Conservation (phyloP, 1,140 invertebrate genomes). For the Dolichoris vasculosae region DNA sequence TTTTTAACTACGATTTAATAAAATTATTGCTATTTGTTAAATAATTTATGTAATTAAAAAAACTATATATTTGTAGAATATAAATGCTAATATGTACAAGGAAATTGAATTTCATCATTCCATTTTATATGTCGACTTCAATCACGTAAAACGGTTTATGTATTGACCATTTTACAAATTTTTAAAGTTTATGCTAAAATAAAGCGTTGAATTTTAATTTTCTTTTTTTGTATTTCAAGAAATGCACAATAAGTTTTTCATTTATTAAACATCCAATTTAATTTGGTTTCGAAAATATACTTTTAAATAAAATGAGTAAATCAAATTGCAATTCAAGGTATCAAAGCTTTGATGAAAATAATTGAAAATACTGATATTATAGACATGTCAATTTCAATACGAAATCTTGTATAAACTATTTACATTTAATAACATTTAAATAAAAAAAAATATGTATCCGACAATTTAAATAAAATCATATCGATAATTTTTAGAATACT, state of each 20-base stretch:
- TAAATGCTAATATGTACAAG: neutral
- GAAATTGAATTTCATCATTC: constrained; percentile 21
- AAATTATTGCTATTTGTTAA: neutral
- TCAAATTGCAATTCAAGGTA: neutral
- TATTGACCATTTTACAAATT: constrained; percentile 2
- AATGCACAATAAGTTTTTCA: neutral
- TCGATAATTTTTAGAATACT: too few species aligned
- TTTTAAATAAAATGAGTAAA: neutral
- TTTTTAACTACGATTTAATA: neutral
- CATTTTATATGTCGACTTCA: constrained; percentile 7
- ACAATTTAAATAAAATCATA: too few species aligned
- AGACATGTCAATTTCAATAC: too few species aligned
- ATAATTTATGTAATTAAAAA: too few species aligned
- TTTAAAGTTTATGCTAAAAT: neutral
- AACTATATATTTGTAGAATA: neutral
- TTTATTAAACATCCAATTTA: too few species aligned
- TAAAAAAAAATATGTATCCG: too few species aligned
- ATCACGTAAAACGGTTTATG: constrained; percentile 17
- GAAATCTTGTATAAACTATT: too few species aligned
- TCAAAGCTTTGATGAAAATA: too few species aligned
- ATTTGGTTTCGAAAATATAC: too few species aligned
- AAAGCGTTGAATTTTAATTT: neutral
- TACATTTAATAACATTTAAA: too few species aligned
- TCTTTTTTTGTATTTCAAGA: neutral
- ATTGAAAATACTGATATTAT: too few species aligned